phyloP scores from a whole-genome alignment of 2,888 invertebrate species.

The Ceramica pisi region DNA sequence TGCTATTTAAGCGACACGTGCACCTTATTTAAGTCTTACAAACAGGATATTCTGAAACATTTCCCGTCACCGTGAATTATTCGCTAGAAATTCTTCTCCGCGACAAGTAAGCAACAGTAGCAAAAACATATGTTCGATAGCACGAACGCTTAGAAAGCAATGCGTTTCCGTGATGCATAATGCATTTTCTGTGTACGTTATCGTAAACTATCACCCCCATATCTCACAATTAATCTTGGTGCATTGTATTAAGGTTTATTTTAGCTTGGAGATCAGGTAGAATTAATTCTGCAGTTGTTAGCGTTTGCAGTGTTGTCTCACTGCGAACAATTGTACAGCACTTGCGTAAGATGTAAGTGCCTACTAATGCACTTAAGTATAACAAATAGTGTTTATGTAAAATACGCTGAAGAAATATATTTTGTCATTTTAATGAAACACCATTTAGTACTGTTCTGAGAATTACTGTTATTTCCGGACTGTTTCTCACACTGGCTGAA shows the following conservation, averaged over 20 bases:
- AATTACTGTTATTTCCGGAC: slow-evolving; percentile 5
- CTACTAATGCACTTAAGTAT: slow-evolving; percentile 47
- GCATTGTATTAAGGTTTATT: slow-evolving; percentile 48
- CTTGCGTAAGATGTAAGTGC: slow-evolving; percentile 65
- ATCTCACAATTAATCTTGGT: slow-evolving; percentile 53
- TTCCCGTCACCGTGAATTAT: slow-evolving; percentile 49
- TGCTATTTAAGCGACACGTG: slow-evolving; percentile 13
- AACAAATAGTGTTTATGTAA: slow-evolving; percentile 49
- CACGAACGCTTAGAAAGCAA: slow-evolving; percentile 77
- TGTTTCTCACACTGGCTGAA: neutral
- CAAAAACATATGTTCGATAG: slow-evolving; percentile 70
- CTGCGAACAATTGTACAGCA: slow-evolving; percentile 70
- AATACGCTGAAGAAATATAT: slow-evolving; percentile 27
- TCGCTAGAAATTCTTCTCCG: slow-evolving; percentile 46
- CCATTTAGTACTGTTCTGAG: neutral
- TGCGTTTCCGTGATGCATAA: slow-evolving; percentile 75
- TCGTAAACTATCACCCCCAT: slow-evolving; percentile 55
- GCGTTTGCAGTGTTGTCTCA: slow-evolving; percentile 64
- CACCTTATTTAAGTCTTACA: slow-evolving; percentile 16
- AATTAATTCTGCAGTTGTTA: slow-evolving; percentile 65
- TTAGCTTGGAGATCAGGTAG: slow-evolving; percentile 41
- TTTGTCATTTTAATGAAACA: slow-evolving; percentile 21
- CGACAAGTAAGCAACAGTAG: slow-evolving; percentile 56
- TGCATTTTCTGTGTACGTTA: slow-evolving; percentile 71
- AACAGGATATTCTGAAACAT: slow-evolving; percentile 59